Base-by-base conservation (phyloP, 2,113 vertebrate species). In the Ancistrus triradiatus region DNA sequence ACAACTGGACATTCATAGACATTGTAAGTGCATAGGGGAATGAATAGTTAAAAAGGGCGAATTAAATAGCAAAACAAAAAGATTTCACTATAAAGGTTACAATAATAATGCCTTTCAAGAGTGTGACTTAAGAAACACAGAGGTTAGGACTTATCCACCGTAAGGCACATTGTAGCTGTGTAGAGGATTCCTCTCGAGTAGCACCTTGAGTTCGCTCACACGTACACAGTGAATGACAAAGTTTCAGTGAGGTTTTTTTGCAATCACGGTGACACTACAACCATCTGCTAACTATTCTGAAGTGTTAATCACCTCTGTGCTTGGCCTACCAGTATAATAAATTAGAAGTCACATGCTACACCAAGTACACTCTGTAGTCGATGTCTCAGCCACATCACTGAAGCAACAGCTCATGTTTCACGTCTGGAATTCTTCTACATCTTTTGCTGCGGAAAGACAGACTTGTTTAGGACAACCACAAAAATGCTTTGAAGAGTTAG, bases 331-430 rank as follows among this genome's bases (percentile, higher is more conserved):
- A 67, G 73, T 77, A 71, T 68, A 81, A 84, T 88, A 82, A 80
- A 77, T 83, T 55, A 79, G 75, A 75, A 76, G 66, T 80, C 72
- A 52, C n/a, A 70, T 76, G 75, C 78, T 77, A 74, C 79, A 70
- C 51, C 13, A 55, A 78, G 68, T 69, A 74, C 59, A 79, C 76
- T 48, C 74, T 74, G 74, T 61, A 43, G 74, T 79, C 78, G 68
- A 74, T 70, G 73, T 66, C 63, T 63, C 46, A 63, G 65, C 60
- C n/a, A 15, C 17, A 27, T 56, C 57, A 55, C 38, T 49, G 48
- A 66, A 72, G 71, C 69, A 77, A 80, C 67, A 75, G 68, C 62
- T 72, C 21, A 64, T 73, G 19, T 38, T 63, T 17, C 72, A 73
- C 73, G 57, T 69, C 50, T 21, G 66, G 70, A 56, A 11, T 72